Percentiles rank a stretch among this genome's conserved stretches.
Evolutionary conservation across 2,113 vertebrate species (phyloP).

Genomic region (Embiotoca jacksoni): DNA sequence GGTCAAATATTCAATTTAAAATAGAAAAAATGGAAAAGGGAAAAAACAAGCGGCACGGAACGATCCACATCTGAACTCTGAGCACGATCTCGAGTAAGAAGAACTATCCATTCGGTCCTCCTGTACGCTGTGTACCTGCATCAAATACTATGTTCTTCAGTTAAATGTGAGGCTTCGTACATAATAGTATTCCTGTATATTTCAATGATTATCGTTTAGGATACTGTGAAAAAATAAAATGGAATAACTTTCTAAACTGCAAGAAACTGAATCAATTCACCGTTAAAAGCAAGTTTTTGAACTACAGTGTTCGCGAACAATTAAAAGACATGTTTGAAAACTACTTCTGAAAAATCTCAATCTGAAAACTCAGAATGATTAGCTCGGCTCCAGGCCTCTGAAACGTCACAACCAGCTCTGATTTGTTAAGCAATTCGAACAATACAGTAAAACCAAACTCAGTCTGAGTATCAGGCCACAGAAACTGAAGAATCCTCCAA

Average conservation of each 20-base stretch:
- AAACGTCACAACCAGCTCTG: background rate
- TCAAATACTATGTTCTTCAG: background rate
- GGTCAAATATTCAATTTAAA: background rate
- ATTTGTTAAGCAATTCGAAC: background rate
- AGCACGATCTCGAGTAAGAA: background rate
- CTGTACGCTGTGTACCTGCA: background rate
- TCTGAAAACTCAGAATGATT: background rate
- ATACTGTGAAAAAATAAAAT: background rate
- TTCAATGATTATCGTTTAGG: background rate
- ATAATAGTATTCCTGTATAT: background rate
- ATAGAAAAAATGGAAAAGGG: background rate
- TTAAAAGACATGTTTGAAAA: too few species aligned
- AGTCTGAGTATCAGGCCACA: background rate
- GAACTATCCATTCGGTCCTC: background rate
- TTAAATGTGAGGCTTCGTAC: background rate
- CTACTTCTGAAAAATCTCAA: background rate
- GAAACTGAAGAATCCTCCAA: background rate
- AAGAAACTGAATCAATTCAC: too few species aligned
- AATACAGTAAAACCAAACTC: background rate
- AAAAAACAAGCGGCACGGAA: conserved; percentile 5
- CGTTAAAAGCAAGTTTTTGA: too few species aligned
- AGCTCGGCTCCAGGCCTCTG: background rate
- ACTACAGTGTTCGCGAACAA: too few species aligned
- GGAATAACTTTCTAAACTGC: background rate
- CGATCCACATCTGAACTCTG: background rate